phyloP scores from a whole-genome alignment of 2,888 invertebrate species.

The Dinocampus coccinellae region DNA sequence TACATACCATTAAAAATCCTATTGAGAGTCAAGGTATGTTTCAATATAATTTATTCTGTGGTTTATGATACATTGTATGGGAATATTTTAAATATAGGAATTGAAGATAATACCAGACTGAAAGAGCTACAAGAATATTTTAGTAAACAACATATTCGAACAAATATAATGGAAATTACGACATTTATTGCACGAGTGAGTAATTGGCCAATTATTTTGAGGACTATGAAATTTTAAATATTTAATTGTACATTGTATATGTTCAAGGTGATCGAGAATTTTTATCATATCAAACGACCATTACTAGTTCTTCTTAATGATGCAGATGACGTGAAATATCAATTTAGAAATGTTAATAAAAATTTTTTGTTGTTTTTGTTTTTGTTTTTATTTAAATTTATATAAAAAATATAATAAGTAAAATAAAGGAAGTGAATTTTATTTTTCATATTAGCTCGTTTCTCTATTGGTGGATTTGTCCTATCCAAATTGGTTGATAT shows the following conservation, averaged over 20 bases:
- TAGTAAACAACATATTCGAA: slow-evolving; percentile 54
- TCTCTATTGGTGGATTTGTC: slow-evolving; percentile 64
- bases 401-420: not conserved
- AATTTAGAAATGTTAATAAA: slow-evolving; percentile 58
- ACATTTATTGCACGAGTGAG: slow-evolving; percentile 55
- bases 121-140: slow-evolving; percentile 53
- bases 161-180: slow-evolving; percentile 57
- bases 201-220: slow-evolving; percentile 2
- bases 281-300: slow-evolving; percentile 62
- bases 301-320: slow-evolving; percentile 64
- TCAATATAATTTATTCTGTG: not conserved
- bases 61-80: not conserved
- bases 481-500: slow-evolving; percentile 65
- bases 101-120: slow-evolving; percentile 46
- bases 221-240: not conserved
- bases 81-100: slow-evolving; percentile 43
- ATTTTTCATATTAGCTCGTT: slow-evolving; percentile 53
- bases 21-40: slow-evolving; percentile 54
- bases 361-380: no score
- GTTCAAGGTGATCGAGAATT: slow-evolving; percentile 58
- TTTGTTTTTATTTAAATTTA: not conserved
- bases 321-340: slow-evolving; percentile 50
- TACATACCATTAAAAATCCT: slow-evolving; percentile 54
- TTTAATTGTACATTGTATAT: slow-evolving; percentile 16
- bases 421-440: slow-evolving; percentile 22